Evolutionary conservation across 2,797 vertebrate species (phyloP), one percentile per base, ranked within the genome.

Genomic region (Anniella stebbinsi): DNA sequence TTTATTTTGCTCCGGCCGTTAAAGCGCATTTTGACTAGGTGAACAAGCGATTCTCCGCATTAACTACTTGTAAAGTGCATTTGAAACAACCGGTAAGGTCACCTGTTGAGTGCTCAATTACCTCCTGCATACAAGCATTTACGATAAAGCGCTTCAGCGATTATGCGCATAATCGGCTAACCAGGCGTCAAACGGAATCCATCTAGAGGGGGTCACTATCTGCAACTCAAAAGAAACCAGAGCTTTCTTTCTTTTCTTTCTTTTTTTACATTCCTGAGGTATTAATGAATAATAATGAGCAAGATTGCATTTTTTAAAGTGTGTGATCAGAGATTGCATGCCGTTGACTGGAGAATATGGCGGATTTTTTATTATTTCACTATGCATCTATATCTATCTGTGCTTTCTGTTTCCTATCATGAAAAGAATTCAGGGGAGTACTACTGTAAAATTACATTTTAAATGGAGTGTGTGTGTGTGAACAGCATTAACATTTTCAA

Each of bases 401-500:
- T 57, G 45, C 75, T 87, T 91, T 54, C 57, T 87, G 66, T 86
- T 88, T 80, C 38, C 54, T 91, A 80, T 78, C 25, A 36, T 92
- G 88, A 92, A 89, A 60, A 89, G 60, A 69, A 92, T 51, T 89
- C 85, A 84, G 83, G 63, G 88, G 92, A 80, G 45, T 5, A 73
- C 91, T 90, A 75, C 76, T 94, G 85, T 30, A 70, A 87, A 92
- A 90, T 63, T 63, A 60, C 0, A 13, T 45, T 63, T 57, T 88
- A 87, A 93, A 95, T 94, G 78, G 82, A 95, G 36, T 38, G 51
- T 48, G 84, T 95, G 95, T 94, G 15, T 5, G 30, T 23, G 33
- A 75, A 75, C 90, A 90, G 51, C 81, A 93, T 95, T 94, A 93
- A 86, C 75, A 81, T 66, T 95, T 92, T 91, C 78, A 82, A 41